Base-by-base conservation (phyloP, 2,888 invertebrate genomes). In the Quadroppia sp. region DNA sequence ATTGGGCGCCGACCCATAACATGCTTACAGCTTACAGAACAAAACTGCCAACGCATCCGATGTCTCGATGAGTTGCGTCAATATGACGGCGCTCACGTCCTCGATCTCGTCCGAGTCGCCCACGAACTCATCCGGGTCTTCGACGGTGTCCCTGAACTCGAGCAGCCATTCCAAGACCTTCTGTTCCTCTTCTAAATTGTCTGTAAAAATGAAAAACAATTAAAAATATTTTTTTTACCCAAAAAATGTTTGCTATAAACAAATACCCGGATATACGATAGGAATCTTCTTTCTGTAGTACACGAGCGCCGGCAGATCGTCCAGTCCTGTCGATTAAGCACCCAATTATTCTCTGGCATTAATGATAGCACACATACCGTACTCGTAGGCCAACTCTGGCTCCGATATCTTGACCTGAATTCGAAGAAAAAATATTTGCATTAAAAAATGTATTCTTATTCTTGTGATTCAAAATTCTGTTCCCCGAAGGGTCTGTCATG, bases 211-310 rank as follows among this genome's bases (percentile, higher is more conserved):
- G 13, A 11, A 32, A n/a, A 11, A n/a, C n/a, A 61, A n/a, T 53
- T 23, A 53, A 23, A 53, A 23, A 53, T 53, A 23, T 53, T 23
- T 53, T 53, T 20, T 53, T 53, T 13, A 53, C 4, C 2, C 1
- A 53, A 2, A 45, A 45, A 45, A 15, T 7, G 15, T 11, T 45
- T 45, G 11, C 45, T 17, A 15, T 45, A 13, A 2, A 36, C 15
- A 11, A 48, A 72, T 85, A 93, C 93, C 90, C 88, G 94, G 92
- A 83, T 92, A 95, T 82, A 94, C 91, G 82, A 94, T 91, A 78
- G 94, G 94, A 82, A 92, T 93, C 86, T 93, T 90, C 85, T 93
- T 92, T 82, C 94, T 88, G 84, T 94, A 94, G 86, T 94, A 94
- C 78, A 94, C 93, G 80, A 94, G 86, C 81, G 89, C 90, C 80